Conservation (phyloP, 2,113 vertebrate species). For the Taxidea taxus region DNA sequence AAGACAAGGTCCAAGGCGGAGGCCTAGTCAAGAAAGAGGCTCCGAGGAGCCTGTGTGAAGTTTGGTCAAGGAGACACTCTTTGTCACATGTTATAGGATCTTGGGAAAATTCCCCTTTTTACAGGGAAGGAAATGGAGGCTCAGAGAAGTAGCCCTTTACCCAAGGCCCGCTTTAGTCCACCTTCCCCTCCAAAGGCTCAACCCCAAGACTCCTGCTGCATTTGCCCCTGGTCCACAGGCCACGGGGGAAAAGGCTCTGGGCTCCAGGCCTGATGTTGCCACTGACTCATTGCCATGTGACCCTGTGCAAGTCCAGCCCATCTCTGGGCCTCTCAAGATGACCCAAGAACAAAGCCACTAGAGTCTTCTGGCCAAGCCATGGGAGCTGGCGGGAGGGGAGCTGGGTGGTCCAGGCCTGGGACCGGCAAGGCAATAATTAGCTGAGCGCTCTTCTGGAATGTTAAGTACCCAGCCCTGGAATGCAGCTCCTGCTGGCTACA, state of each 20-base stretch:
- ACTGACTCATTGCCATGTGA: not conserved
- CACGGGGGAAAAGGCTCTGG: not conserved
- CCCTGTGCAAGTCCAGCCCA: not conserved
- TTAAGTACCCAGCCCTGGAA: constrained; percentile 70
- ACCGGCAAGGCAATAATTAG: constrained; percentile 67
- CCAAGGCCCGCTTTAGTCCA: not conserved
- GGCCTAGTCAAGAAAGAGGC: not conserved
- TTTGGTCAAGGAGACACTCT: not conserved
- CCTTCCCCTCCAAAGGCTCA: not conserved
- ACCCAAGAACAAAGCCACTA: not conserved
- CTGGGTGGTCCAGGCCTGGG: constrained; percentile 61
- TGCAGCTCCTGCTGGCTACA: constrained; percentile 45
- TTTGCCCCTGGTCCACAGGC: not conserved
- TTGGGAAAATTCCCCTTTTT: not conserved
- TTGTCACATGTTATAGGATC: not conserved
- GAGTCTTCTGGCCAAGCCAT: not conserved
- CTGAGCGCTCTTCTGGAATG: constrained; percentile 68
- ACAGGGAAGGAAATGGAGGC: not conserved
- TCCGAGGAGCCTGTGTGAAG: not conserved
- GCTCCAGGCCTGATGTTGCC: not conserved
- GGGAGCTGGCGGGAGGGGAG: not conserved
- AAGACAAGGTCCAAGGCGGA: not conserved
- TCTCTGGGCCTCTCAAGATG: not conserved
- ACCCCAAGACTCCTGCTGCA: not conserved
- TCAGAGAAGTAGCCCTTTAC: not conserved